Evolutionary conservation across 2,888 invertebrate species (phyloP).

Genomic region (Xestia sexstrigata): DNA sequence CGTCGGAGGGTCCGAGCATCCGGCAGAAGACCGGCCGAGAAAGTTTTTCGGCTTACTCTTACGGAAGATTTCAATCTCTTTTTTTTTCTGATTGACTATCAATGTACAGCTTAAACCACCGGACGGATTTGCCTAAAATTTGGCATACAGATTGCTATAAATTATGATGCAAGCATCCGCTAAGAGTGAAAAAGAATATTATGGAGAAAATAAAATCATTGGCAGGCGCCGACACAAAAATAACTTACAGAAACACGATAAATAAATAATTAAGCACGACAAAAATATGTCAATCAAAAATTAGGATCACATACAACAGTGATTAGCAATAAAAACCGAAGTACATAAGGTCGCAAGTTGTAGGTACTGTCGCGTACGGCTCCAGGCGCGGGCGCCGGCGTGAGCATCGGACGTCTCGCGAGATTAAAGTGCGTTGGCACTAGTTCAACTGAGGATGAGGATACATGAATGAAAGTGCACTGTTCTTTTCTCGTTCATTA

Average conservation of each 20-base stretch:
- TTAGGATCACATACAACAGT: conserved; percentile 22
- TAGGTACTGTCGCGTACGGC: conserved; percentile 18
- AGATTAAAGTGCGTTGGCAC: conserved; percentile 88
- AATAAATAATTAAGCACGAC: conserved; percentile 18
- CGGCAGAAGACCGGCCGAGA: conserved; percentile 67
- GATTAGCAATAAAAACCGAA: conserved; percentile 46
- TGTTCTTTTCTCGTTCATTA: conserved; percentile 64
- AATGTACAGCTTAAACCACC: neutral
- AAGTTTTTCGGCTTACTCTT: conserved; percentile 56
- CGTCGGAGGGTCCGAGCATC: conserved; percentile 65
- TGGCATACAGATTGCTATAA: neutral
- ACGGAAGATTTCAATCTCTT: neutral
- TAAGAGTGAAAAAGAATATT: neutral
- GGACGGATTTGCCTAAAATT: neutral
- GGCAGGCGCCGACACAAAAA: neutral
- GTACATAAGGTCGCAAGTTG: conserved; percentile 55
- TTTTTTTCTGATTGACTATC: neutral
- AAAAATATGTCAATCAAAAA: conserved; percentile 15
- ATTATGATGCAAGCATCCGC: neutral
- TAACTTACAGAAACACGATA: neutral
- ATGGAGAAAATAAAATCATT: neutral
- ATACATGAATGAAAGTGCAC: conserved; percentile 83
- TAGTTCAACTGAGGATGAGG: conserved; percentile 74
- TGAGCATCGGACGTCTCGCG: conserved; percentile 78
- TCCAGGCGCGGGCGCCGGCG: conserved; percentile 81